A percentile compares a stretch with the other conserved stretches of the same genome.
Conservation (phyloP, 2,888 invertebrate species). For the Papilio protenor region DNA sequence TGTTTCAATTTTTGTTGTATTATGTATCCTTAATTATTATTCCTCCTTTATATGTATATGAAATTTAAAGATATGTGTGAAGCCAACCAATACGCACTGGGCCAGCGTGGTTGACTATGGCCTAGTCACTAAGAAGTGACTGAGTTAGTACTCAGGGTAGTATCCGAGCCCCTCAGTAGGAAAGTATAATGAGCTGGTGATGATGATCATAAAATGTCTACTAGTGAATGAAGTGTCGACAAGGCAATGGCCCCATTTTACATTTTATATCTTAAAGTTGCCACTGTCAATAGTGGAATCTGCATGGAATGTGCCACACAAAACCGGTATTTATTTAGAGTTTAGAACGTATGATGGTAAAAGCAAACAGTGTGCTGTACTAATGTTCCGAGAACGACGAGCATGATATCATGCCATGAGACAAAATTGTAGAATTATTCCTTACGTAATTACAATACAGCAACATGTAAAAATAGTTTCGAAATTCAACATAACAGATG, state of each 20-base stretch:
- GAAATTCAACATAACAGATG: not conserved
- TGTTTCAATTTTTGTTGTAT: not conserved
- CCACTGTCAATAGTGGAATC: conserved; percentile 66
- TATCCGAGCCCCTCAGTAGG: too few relatives aligned
- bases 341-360: conserved; percentile 56
- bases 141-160: too few relatives aligned
- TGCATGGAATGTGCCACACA: conserved; percentile 57
- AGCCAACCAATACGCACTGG: too few relatives aligned
- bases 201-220: not conserved
- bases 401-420: conserved; percentile 66
- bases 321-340: conserved; percentile 55
- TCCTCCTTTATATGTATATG: not conserved
- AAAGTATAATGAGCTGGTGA: too few relatives aligned
- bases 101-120: too few relatives aligned
- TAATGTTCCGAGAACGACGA: conserved; percentile 57
- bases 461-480: not conserved
- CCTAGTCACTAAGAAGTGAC: too few relatives aligned
- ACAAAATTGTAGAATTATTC: conserved; percentile 53
- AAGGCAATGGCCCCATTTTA: conserved; percentile 64
- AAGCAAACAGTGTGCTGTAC: conserved; percentile 56
- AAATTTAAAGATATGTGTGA: too few relatives aligned
- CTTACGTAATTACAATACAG: conserved; percentile 48
- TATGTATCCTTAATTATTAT: not conserved
- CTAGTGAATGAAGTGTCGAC: conserved; percentile 7
- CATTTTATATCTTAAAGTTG: conserved; percentile 54